Evolutionary conservation across 1,140 invertebrate species (phyloP).

Genomic region (Agrilus planipennis): DNA sequence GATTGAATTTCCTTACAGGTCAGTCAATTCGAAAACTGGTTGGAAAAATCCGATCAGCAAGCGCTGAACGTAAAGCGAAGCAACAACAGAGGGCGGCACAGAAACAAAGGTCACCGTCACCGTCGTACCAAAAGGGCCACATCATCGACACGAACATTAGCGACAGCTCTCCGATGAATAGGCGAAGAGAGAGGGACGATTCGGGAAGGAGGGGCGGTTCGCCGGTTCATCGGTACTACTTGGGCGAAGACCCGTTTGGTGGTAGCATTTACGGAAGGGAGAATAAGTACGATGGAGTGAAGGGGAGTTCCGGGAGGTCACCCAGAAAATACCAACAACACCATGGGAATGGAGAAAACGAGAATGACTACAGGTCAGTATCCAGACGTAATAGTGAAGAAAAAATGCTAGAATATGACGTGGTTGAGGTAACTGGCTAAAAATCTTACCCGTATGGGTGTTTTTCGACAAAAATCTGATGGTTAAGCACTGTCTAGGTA

Average conservation of each 20-base stretch:
- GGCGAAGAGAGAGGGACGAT: too few relatives aligned
- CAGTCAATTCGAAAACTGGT: conserved; percentile 66
- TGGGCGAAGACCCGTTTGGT: conserved; percentile 70
- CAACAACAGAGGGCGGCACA: conserved; percentile 34
- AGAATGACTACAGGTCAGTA: too few relatives aligned
- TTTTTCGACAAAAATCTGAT: too few relatives aligned
- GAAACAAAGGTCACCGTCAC: conserved; percentile 34
- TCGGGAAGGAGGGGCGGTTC: conserved; percentile 18
- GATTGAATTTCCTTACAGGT: conserved; percentile 35
- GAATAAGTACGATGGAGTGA: conserved; percentile 58
- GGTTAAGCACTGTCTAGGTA: too few relatives aligned
- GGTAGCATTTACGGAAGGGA: conserved; percentile 68
- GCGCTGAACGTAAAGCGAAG: conserved; percentile 54
- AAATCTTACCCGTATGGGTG: too few relatives aligned
- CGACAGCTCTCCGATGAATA: conserved; percentile 15
- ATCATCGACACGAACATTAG: conserved; percentile 41
- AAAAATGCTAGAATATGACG: too few relatives aligned
- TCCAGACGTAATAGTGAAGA: too few relatives aligned
- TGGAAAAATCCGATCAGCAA: conserved; percentile 62
- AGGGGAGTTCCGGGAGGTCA: conserved; percentile 33
- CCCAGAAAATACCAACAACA: conserved; percentile 23
- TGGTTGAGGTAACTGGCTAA: too few relatives aligned
- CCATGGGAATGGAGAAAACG: not conserved
- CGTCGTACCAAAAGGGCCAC: conserved; percentile 50
- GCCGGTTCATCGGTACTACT: conserved; percentile 57